Percentiles rank a stretch among this genome's conserved stretches.
Conservation (phyloP, 2,888 invertebrate genomes). For the Ennomos fuscantarius region DNA sequence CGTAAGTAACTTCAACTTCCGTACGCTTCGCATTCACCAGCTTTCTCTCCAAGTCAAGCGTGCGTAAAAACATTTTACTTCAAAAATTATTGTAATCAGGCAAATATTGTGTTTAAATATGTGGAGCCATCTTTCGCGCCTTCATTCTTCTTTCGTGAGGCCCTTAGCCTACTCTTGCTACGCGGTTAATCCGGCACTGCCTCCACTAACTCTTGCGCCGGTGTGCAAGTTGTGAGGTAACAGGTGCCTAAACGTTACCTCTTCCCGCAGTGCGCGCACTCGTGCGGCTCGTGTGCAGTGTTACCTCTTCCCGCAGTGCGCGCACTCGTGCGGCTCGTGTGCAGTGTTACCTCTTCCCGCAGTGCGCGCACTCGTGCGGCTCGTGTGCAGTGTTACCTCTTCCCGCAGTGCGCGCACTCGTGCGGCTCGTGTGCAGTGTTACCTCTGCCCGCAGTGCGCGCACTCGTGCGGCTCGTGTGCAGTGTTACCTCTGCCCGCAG, state of each 20-base stretch:
- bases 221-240: too few species aligned
- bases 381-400: slow-evolving; percentile 72
- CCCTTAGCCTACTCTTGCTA: too few species aligned
- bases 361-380: slow-evolving; percentile 46
- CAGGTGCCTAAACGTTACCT: slow-evolving; percentile 57
- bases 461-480: neutral
- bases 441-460: slow-evolving; percentile 79
- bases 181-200: too few species aligned
- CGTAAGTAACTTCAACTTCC: too few species aligned
- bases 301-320: slow-evolving; percentile 81
- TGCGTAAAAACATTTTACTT: too few species aligned
- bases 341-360: slow-evolving; percentile 74
- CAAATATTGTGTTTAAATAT: too few species aligned
- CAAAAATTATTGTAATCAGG: too few species aligned
- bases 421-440: slow-evolving; percentile 72
- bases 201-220: too few species aligned
- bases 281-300: slow-evolving; percentile 62
- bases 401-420: slow-evolving; percentile 82
- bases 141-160: too few species aligned
- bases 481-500: slow-evolving; percentile 81
- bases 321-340: slow-evolving; percentile 66
- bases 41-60: too few species aligned
- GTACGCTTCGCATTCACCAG: too few species aligned
- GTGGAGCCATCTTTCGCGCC: too few species aligned
- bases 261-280: slow-evolving; percentile 72